Evolutionary conservation across 2,797 vertebrate genomes (phyloP).

Genomic region (Orientallactaga sibirica): DNA sequence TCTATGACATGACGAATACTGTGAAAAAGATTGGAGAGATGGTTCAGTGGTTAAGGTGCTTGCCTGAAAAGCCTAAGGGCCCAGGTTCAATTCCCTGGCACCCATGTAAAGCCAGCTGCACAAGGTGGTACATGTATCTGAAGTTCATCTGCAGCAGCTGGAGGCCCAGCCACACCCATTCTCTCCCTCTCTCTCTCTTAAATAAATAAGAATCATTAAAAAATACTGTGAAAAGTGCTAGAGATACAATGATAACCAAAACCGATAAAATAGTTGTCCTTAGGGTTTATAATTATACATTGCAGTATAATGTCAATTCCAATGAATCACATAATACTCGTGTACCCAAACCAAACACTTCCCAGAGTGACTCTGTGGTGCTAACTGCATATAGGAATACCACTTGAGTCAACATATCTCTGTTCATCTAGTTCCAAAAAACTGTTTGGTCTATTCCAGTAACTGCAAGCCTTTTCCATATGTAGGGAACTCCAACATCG

Average conservation of each 20-base stretch:
- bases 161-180: no score
- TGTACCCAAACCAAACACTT: neutral
- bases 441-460: neutral
- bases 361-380: accelerated
- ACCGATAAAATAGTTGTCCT: no score
- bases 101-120: no score
- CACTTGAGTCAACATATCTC: neutral
- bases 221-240: neutral
- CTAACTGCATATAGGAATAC: neutral
- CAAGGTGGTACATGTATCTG: no score
- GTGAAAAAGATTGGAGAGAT: neutral
- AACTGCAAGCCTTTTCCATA: neutral
- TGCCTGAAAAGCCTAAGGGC: no score
- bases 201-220: neutral
- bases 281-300: neutral
- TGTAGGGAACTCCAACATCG: neutral
- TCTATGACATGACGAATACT: neutral
- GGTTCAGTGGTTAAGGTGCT: neutral
- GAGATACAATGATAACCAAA: neutral
- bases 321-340: neutral
- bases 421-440: no score
- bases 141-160: no score
- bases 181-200: no score
- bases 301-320: neutral
- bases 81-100: no score